Conservation (phyloP, 2,888 invertebrate genomes). For the Meghimatium bilineatum region DNA sequence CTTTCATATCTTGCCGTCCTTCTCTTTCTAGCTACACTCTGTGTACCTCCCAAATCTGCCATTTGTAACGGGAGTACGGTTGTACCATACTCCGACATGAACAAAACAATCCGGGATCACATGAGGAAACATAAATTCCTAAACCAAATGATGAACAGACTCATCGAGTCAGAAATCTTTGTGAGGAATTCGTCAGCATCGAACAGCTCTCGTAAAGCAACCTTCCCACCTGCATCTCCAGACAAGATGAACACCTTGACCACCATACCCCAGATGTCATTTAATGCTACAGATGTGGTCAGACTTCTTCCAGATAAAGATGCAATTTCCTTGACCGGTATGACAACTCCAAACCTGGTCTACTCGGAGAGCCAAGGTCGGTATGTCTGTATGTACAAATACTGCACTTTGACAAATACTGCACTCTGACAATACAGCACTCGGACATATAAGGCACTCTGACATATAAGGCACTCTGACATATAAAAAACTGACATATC, state of each 20-base stretch:
- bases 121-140: not conserved
- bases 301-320: not conserved
- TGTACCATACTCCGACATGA: not conserved
- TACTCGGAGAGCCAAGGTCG: not conserved
- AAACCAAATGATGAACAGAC: not conserved
- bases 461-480: too few relatives aligned
- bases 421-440: too few relatives aligned
- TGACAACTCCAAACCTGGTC: conserved; percentile 13
- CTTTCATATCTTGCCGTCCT: not conserved
- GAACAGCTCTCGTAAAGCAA: not conserved
- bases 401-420: too few relatives aligned
- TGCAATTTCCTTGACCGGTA: not conserved
- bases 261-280: not conserved
- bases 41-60: not conserved
- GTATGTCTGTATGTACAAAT: not conserved
- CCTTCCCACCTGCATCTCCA: not conserved
- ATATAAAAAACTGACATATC: too few relatives aligned
- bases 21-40: not conserved
- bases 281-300: not conserved
- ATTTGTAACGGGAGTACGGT: not conserved
- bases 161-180: not conserved
- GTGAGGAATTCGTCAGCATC: not conserved
- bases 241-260: not conserved
- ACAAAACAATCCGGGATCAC: conserved; percentile 4
- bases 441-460: too few relatives aligned